Percentiles rank a stretch among this genome's conserved stretches.
Evolutionary conservation across 1,140 invertebrate genomes (phyloP).

Genomic region (Ptiloglossa arizonensis): DNA sequence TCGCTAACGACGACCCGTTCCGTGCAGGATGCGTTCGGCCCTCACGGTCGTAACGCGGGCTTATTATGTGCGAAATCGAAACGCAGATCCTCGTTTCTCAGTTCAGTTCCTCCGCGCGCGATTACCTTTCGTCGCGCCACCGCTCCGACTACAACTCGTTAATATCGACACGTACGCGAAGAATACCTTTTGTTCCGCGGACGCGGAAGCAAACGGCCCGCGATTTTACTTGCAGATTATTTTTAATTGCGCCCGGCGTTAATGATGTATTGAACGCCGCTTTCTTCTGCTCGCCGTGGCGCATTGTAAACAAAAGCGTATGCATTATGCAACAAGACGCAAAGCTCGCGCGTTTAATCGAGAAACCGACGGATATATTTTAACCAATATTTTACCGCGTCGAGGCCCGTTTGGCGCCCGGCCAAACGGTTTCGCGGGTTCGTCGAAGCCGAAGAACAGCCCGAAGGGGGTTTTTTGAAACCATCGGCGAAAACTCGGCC

Average conservation of each 20-base stretch:
- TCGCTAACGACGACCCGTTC: not conserved
- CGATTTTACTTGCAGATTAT: conserved; percentile 35
- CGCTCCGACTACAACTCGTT: conserved; percentile 11
- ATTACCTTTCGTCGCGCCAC: not conserved
- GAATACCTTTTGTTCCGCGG: conserved; percentile 10
- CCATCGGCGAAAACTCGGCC: not conserved
- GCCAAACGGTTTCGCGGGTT: not conserved
- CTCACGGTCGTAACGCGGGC: not conserved
- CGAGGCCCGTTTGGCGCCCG: not conserved
- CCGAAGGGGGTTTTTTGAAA: conserved; percentile 3
- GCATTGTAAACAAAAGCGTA: conserved; percentile 28
- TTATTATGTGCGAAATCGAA: conserved; percentile 24
- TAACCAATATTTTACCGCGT: not conserved
- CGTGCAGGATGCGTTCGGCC: conserved; percentile 2
- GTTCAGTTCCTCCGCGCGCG: not conserved
- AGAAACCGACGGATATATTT: not conserved
- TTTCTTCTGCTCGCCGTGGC: conserved; percentile 11
- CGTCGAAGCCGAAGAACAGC: not conserved
- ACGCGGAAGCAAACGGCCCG: conserved; percentile 21
- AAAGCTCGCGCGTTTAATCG: not conserved
- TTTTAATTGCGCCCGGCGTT: conserved; percentile 31
- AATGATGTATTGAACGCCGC: conserved; percentile 36
- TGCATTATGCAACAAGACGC: conserved; percentile 9
- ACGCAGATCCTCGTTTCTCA: conserved; percentile 12
- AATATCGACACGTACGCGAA: conserved; percentile 19